Conservation (phyloP, 2,888 invertebrate genomes). For the Euphydryas editha region DNA sequence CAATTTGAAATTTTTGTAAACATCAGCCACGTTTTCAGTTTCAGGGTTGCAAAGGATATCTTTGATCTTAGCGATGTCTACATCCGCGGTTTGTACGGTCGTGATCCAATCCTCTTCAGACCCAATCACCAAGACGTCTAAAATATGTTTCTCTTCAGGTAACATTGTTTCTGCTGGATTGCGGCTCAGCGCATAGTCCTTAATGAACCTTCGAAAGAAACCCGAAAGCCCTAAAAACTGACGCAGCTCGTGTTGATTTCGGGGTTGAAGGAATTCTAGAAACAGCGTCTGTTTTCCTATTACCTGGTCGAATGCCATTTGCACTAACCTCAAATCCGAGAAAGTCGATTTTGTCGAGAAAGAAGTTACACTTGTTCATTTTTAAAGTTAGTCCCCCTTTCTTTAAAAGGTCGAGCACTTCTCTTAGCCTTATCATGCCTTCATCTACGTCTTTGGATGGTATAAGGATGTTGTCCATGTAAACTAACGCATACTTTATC, state of each 20-base stretch:
- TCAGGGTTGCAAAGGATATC: slow-evolving; percentile 19
- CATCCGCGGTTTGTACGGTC: slow-evolving; percentile 12
- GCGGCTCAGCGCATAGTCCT: slow-evolving; percentile 23
- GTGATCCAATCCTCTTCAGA: slow-evolving; percentile 11
- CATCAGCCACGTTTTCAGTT: background rate
- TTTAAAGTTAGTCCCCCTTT: background rate
- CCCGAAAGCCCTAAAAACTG: background rate
- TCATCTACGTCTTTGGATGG: background rate
- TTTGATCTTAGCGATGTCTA: slow-evolving; percentile 30
- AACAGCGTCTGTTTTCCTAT: background rate
- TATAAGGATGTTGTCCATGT: background rate
- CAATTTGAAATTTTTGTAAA: slow-evolving; percentile 39
- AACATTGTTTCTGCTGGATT: background rate
- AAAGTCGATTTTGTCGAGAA: background rate
- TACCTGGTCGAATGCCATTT: background rate
- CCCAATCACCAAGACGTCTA: slow-evolving; percentile 14
- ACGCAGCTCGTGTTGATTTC: background rate
- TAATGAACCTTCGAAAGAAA: background rate
- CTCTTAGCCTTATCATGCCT: background rate
- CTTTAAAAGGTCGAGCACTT: background rate
- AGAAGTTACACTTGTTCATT: background rate
- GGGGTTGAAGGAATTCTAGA: background rate
- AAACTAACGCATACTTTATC: background rate
- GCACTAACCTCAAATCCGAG: background rate
- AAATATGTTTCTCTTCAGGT: background rate